phyloP scores from a whole-genome alignment of 2,888 invertebrate species.

The Halictus quadricinctus region DNA sequence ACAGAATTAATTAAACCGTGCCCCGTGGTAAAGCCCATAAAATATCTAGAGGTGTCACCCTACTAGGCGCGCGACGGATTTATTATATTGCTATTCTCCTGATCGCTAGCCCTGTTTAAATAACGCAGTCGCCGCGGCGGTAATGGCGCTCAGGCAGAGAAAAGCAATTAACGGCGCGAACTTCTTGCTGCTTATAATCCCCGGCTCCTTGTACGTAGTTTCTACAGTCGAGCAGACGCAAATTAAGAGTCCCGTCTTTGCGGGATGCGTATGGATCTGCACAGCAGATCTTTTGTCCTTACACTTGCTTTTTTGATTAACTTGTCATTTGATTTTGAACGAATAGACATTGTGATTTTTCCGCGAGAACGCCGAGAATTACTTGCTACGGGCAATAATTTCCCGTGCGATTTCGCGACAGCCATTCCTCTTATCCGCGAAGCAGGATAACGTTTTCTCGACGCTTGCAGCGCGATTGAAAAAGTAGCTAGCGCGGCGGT shows the following conservation, averaged over 20 bases:
- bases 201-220: background rate
- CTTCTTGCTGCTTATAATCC: constrained; percentile 24
- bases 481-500: constrained; percentile 21
- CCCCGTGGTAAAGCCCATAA: constrained; percentile 61
- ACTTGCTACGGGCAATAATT: background rate
- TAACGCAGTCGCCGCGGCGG: background rate
- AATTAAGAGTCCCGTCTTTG: background rate
- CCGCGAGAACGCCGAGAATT: background rate
- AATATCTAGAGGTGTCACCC: constrained; percentile 62
- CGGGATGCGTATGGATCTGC: background rate
- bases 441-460: background rate
- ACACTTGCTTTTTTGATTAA: background rate
- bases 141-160: constrained; percentile 5
- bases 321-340: background rate
- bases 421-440: background rate
- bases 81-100: constrained; percentile 33
- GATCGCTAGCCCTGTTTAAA: constrained; percentile 27
- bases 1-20: constrained; percentile 73
- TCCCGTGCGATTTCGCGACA: background rate
- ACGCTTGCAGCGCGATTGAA: constrained; percentile 2
- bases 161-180: constrained; percentile 30
- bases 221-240: background rate
- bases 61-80: constrained; percentile 28
- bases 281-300: too few relatives aligned
- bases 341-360: background rate